Evolutionary conservation across 2,888 invertebrate species (phyloP).

Genomic region (Myopa tessellatipennis): DNA sequence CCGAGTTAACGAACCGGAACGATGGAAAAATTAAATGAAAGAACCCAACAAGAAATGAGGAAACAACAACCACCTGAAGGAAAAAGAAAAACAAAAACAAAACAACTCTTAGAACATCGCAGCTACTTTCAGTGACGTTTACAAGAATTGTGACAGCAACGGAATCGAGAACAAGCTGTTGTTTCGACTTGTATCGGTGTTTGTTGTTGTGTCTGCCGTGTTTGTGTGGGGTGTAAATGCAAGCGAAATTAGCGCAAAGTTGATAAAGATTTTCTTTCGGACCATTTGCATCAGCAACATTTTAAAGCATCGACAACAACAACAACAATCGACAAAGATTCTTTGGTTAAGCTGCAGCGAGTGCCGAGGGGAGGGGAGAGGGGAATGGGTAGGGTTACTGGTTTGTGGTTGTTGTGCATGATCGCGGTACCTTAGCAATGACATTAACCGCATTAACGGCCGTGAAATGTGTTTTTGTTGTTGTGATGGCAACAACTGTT

Average conservation of each 20-base stretch:
- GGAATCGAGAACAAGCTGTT: not conserved
- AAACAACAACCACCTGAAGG: not conserved
- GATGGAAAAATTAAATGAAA: not conserved
- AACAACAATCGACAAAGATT: not conserved
- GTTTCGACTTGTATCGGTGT: not conserved
- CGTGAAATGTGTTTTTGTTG: not conserved
- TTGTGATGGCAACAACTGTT: not conserved
- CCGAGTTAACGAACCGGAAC: not conserved
- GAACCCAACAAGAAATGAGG: not conserved
- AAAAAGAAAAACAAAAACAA: not conserved
- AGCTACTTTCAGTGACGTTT: constrained; percentile 4
- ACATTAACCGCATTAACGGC: not conserved
- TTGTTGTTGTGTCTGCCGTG: not conserved
- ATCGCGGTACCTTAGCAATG: not conserved
- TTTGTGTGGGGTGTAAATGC: not conserved
- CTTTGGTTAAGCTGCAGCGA: not conserved
- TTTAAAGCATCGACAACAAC: not conserved
- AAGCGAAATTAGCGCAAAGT: not conserved
- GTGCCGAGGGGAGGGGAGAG: not conserved
- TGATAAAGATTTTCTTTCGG: not conserved
- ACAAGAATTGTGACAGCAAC: constrained; percentile 18
- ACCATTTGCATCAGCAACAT: constrained; percentile 14
- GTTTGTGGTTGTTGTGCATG: not conserved
- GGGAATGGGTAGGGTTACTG: not conserved
- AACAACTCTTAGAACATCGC: not conserved